Percentiles rank a stretch among this genome's conserved stretches.
phyloP scores from a whole-genome alignment of 2,888 invertebrate species.

The Podotricha telesiphe region DNA sequence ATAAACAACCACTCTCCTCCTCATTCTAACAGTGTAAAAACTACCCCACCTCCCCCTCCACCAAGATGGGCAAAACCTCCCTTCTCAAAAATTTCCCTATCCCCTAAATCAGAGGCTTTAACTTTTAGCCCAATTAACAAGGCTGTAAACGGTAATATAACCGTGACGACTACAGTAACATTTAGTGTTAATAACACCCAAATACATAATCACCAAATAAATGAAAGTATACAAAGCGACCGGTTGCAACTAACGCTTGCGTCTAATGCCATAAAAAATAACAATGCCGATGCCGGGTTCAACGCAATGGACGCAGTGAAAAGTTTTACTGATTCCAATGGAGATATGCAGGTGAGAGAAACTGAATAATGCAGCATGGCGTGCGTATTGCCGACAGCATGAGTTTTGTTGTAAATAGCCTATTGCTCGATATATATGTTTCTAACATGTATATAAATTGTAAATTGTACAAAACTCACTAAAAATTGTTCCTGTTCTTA shows the following conservation, averaged over 20 bases:
- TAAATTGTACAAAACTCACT: slow-evolving; percentile 41
- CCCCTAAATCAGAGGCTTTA: slow-evolving; percentile 71
- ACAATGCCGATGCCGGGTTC: slow-evolving; percentile 68
- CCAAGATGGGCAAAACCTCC: slow-evolving; percentile 93
- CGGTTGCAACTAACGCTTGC: slow-evolving; percentile 82
- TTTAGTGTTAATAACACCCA: slow-evolving; percentile 88
- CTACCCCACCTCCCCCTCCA: slow-evolving; percentile 92
- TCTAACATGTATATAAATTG: slow-evolving; percentile 32
- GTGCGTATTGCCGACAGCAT: slow-evolving; percentile 50
- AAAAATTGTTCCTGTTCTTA: slow-evolving; percentile 69
- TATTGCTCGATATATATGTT: slow-evolving; percentile 50
- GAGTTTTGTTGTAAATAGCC: slow-evolving; percentile 46
- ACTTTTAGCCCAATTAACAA: slow-evolving; percentile 77
- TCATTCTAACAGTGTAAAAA: slow-evolving; percentile 65
- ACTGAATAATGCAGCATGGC: slow-evolving; percentile 52
- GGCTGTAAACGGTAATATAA: slow-evolving; percentile 87
- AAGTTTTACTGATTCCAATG: slow-evolving; percentile 65
- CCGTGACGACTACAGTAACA: slow-evolving; percentile 93
- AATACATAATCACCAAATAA: slow-evolving; percentile 80
- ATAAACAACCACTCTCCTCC: slow-evolving; percentile 73
- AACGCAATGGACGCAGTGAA: slow-evolving; percentile 65
- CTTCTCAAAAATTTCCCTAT: slow-evolving; percentile 76
- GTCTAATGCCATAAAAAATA: slow-evolving; percentile 78
- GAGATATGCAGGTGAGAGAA: slow-evolving; percentile 73
- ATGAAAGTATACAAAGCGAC: slow-evolving; percentile 76